phyloP scores from a whole-genome alignment of 2,797 vertebrate genomes.

The Champsocephalus esox region DNA sequence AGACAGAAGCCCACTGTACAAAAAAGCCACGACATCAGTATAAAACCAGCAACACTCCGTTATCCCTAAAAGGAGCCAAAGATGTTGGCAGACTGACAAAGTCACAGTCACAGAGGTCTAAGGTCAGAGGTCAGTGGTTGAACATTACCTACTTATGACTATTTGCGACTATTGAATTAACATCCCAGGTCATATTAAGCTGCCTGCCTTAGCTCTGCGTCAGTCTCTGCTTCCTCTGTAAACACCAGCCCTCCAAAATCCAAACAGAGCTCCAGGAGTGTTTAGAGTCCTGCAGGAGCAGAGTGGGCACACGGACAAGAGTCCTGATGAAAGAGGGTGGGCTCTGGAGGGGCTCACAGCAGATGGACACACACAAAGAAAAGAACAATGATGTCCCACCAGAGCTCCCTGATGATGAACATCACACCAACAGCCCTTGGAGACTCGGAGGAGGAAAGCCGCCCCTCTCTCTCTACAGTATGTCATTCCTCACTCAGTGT shows the following conservation, averaged over 20 bases:
- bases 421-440: constrained; percentile 50
- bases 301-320: constrained; percentile 21
- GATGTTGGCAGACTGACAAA: background rate
- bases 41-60: background rate
- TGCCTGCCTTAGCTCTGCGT: constrained; percentile 7
- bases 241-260: constrained; percentile 33
- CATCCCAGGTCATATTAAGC: background rate
- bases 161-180: background rate
- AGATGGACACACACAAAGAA: constrained; percentile 56
- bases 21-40: background rate
- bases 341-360: constrained; percentile 36
- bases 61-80: background rate
- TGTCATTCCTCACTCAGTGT: constrained; percentile 48
- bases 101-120: background rate
- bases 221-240: constrained; percentile 6
- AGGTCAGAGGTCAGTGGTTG: background rate
- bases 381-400: constrained; percentile 64
- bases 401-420: constrained; percentile 46
- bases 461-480: constrained; percentile 11
- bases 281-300: constrained; percentile 34
- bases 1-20: background rate
- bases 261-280: constrained; percentile 35
- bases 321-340: constrained; percentile 45
- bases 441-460: constrained; percentile 51
- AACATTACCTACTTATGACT: background rate